Conservation (phyloP, 2,113 vertebrate genomes). For the Seriola dumerili region DNA sequence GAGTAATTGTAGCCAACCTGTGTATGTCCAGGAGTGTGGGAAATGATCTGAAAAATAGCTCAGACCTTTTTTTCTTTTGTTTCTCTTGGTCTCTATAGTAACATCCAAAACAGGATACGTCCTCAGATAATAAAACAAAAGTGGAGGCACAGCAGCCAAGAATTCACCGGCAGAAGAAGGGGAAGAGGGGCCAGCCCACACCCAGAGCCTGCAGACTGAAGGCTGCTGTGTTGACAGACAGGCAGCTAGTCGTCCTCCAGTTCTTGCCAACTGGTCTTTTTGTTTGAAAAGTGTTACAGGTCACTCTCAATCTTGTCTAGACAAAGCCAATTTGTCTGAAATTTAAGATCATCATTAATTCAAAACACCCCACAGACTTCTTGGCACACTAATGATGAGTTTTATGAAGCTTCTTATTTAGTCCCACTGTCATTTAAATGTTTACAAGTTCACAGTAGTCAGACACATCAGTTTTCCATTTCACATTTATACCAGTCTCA, state of each 20-base stretch:
- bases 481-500: background rate
- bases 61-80: constrained; percentile 68
- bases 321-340: constrained; percentile 7
- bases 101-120: constrained; percentile 83
- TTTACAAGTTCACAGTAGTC: constrained; percentile 34
- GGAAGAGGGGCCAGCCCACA: constrained; percentile 55
- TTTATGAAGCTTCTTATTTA: background rate
- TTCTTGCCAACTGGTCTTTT: constrained; percentile 7
- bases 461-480: background rate
- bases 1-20: constrained; percentile 32
- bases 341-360: constrained; percentile 29
- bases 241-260: background rate
- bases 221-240: constrained; percentile 41
- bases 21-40: constrained; percentile 42
- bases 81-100: constrained; percentile 69
- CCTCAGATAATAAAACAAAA: constrained; percentile 79
- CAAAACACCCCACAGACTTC: constrained; percentile 5
- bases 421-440: constrained; percentile 19
- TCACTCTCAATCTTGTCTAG: constrained; percentile 22
- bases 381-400: background rate
- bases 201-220: constrained; percentile 36
- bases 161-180: constrained; percentile 56
- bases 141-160: constrained; percentile 61
- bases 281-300: constrained; percentile 30
- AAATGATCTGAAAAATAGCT: constrained; percentile 64